Conservation (phyloP, 2,797 vertebrate genomes). For the Glyptemys insculpta region DNA sequence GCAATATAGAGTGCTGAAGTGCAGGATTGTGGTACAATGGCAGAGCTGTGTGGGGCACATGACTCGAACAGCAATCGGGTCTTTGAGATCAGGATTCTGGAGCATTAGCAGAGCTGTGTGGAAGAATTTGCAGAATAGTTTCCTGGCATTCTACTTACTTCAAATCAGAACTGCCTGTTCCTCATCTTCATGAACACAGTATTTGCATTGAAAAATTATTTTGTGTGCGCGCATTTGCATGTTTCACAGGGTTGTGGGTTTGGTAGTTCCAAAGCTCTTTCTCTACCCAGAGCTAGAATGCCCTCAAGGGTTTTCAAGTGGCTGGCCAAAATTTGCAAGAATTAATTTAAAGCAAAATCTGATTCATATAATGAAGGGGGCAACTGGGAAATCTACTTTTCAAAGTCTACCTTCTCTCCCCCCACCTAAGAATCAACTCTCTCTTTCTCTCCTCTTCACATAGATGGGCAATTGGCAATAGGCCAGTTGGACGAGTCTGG, state of each 20-base stretch:
- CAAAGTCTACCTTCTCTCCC: background rate
- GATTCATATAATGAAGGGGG: background rate
- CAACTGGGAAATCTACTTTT: background rate
- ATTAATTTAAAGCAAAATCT: background rate
- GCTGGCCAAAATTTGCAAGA: rapidly evolving
- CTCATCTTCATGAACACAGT: background rate
- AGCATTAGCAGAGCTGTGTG: too few species aligned
- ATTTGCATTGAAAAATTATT: background rate
- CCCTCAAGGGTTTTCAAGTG: background rate
- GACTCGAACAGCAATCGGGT: background rate
- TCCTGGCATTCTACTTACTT: background rate
- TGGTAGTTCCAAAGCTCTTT: background rate
- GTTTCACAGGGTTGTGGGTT: background rate
- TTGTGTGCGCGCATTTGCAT: background rate
- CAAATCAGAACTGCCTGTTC: background rate
- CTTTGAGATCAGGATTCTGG: background rate
- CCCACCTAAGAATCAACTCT: background rate
- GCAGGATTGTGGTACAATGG: background rate
- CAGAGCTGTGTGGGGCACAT: background rate
- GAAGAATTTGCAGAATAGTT: background rate
- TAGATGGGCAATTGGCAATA: background rate
- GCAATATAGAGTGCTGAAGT: background rate
- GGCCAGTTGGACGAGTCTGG: background rate
- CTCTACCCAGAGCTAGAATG: background rate
- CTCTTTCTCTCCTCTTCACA: conserved; percentile 21